Conservation (phyloP, 2,888 invertebrate species). For the Pterostichus madidus region DNA sequence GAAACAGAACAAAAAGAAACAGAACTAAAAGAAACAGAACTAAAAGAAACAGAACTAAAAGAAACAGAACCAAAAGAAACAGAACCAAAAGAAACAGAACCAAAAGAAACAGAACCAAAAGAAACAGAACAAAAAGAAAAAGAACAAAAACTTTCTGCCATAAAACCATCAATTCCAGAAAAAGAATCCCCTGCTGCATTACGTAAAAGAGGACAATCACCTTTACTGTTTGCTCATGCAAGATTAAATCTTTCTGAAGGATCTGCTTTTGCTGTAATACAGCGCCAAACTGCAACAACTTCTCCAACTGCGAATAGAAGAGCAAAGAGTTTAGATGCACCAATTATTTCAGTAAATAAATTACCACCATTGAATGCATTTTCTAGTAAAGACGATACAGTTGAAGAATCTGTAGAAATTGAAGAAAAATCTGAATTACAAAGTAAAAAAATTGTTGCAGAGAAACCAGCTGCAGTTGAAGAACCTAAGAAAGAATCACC, state of each 20-base stretch:
- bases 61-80: conserved; percentile 69
- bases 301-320: conserved; percentile 87
- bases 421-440: conserved; percentile 75
- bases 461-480: conserved; percentile 57
- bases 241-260: conserved; percentile 91
- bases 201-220: conserved; percentile 87
- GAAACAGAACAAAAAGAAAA: conserved; percentile 68
- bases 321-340: conserved; percentile 91
- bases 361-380: conserved; percentile 91
- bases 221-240: conserved; percentile 89
- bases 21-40: conserved; percentile 72
- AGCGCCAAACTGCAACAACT: conserved; percentile 87
- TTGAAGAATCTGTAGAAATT: conserved; percentile 85
- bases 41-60: too few relatives aligned
- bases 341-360: conserved; percentile 88
- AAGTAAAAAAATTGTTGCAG: conserved; percentile 12
- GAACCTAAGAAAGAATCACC: conserved; percentile 67
- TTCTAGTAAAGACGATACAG: conserved; percentile 93
- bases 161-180: conserved; percentile 82
- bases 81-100: conserved; percentile 72
- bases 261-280: conserved; percentile 86
- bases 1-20: conserved; percentile 71
- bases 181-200: conserved; percentile 84
- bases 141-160: conserved; percentile 73
- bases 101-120: too few relatives aligned